Evolutionary conservation across 2,888 invertebrate species (phyloP).

Genomic region (Agrenia bidenticulata): DNA sequence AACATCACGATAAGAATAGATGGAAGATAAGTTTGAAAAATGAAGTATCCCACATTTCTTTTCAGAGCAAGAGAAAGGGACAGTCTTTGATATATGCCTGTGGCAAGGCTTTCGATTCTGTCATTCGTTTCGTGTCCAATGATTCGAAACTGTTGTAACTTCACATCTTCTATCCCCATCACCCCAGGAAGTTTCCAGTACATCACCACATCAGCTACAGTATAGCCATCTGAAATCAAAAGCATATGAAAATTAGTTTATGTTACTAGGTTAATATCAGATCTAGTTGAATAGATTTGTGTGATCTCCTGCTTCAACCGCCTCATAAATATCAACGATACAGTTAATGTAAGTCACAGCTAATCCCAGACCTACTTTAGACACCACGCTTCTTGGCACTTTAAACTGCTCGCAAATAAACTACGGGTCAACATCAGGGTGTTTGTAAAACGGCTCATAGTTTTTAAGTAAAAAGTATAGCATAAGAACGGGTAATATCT

Average conservation of each 20-base stretch:
- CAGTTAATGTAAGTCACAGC: no score
- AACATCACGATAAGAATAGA: slow-evolving; percentile 64
- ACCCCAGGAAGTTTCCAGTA: slow-evolving; percentile 60
- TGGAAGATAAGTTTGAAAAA: slow-evolving; percentile 62
- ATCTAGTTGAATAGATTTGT: no score
- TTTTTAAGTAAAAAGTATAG: no score
- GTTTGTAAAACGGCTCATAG: no score
- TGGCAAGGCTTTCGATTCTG: slow-evolving; percentile 59
- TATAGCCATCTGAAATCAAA: slow-evolving; percentile 59
- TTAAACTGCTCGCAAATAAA: no score
- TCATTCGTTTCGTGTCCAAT: slow-evolving; percentile 60
- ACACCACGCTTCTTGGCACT: slow-evolving; percentile 3
- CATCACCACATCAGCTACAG: slow-evolving; percentile 62
- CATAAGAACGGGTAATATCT: no score
- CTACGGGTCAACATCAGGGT: no score
- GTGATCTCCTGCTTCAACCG: no score
- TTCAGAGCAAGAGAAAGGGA: slow-evolving; percentile 61
- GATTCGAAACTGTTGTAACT: slow-evolving; percentile 62
- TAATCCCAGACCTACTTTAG: slow-evolving; percentile 7
- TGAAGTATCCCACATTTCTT: slow-evolving; percentile 63
- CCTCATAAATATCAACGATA: no score
- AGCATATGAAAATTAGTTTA: neutral
- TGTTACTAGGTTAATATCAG: no score
- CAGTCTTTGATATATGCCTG: slow-evolving; percentile 61
- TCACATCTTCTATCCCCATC: slow-evolving; percentile 60